These are phyloP conservation scores for Flexamia atlantica DNA, from an alignment of 2,888 invertebrate species.

Conservation along the genomic window DNA sequence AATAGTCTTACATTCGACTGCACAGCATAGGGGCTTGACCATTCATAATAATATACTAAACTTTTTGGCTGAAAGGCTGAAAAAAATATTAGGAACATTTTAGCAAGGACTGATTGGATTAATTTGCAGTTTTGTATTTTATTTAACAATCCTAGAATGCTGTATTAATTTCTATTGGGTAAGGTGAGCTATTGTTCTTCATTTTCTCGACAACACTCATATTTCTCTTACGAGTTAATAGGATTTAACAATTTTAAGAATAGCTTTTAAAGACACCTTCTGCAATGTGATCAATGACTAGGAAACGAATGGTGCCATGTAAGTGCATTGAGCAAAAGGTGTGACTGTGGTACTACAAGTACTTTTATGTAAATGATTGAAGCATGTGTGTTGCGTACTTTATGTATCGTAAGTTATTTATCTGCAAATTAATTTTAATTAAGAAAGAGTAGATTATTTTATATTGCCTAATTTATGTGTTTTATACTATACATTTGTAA, in stretches of 20 bases:
- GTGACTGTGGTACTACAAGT: constrained; percentile 19
- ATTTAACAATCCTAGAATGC: no score
- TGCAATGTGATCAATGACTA: constrained; percentile 46
- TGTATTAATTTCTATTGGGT: no score
- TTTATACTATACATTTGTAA: constrained; percentile 61
- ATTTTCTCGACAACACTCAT: no score
- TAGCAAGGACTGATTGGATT: no score
- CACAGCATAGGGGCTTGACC: no score
- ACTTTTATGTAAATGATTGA: constrained; percentile 37
- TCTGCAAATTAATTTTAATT: constrained; percentile 49
- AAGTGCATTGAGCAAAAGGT: constrained; percentile 10
- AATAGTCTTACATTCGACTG: no score
- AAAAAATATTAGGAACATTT: no score
- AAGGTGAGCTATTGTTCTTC: no score
- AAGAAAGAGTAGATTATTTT: constrained; percentile 52
- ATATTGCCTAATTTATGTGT: constrained; percentile 62
- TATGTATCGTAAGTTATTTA: constrained; percentile 42
- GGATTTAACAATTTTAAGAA: background rate
- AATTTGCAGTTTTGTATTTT: no score
- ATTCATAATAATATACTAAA: no score
- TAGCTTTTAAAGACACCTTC: constrained; percentile 45
- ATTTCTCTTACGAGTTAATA: background rate
- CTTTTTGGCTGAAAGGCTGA: no score
- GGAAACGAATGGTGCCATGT: constrained; percentile 47
- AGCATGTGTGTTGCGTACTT: constrained; percentile 24